Evolutionary conservation across 92 coral and sea anemone genomes (phyloP).

Genomic region (Virgularia gustaviana): DNA sequence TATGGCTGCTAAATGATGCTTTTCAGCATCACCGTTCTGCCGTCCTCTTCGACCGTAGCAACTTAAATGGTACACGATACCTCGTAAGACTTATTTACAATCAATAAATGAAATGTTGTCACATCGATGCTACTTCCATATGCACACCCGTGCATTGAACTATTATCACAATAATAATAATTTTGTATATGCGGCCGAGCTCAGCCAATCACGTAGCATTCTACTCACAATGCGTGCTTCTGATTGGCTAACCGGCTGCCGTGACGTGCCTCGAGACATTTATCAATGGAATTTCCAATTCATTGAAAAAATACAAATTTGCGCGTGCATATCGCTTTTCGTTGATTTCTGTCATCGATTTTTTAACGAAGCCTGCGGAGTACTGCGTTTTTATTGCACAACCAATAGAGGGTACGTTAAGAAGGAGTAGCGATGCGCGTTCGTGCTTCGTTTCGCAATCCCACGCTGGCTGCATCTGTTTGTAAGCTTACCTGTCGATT

Average conservation of each 20-base stretch:
- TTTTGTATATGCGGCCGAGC: constrained; percentile 4
- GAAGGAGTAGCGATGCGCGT: background rate
- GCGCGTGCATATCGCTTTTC: background rate
- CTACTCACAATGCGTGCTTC: background rate
- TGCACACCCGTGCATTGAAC: constrained; percentile 43
- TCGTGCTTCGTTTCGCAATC: background rate
- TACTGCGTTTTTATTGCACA: background rate
- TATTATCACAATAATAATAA: constrained; percentile 15
- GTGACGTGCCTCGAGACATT: constrained; percentile 18
- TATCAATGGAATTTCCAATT: constrained; percentile 40
- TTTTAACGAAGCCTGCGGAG: background rate
- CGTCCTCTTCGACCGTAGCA: too few species aligned
- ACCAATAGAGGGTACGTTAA: background rate
- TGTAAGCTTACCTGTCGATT: constrained; percentile 28
- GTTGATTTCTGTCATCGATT: too few species aligned
- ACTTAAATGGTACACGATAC: too few species aligned
- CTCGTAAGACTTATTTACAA: constrained; percentile 33
- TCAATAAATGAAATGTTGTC: constrained; percentile 12
- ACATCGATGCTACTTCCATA: constrained; percentile 16
- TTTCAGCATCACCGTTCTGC: too few species aligned
- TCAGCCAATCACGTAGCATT: constrained; percentile 21
- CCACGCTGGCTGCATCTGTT: constrained; percentile 4
- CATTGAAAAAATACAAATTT: constrained; percentile 40
- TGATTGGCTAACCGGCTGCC: constrained; percentile 28
- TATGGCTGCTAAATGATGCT: too few species aligned